Conservation (phyloP, 2,113 vertebrate species). For the Epinephelus cyanopodus region DNA sequence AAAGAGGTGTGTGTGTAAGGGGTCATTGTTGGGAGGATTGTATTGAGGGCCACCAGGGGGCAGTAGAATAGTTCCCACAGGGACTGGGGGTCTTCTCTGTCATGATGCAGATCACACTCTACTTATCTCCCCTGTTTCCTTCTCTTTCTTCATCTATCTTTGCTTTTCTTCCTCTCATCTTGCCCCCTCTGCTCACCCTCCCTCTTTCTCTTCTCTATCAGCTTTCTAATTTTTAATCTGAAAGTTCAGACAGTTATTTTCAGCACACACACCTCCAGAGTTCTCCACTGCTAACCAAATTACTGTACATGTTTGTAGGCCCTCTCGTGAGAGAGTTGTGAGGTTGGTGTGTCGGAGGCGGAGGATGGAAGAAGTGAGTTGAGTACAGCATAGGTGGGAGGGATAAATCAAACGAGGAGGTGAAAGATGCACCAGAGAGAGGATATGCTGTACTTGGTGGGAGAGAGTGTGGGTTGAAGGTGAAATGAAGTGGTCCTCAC, state of each 20-base stretch:
- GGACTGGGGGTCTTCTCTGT: slow-evolving; percentile 20
- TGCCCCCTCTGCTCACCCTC: not conserved
- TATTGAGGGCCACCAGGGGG: slow-evolving; percentile 80
- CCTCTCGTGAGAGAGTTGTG: slow-evolving; percentile 37
- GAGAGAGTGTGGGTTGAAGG: slow-evolving; percentile 27
- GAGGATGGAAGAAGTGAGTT: slow-evolving; percentile 57
- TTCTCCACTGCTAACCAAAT: slow-evolving; percentile 14
- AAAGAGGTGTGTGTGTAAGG: slow-evolving; percentile 41
- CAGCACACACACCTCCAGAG: slow-evolving; percentile 20
- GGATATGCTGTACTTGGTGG: slow-evolving; percentile 16
- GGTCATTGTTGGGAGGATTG: not conserved
- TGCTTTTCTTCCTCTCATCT: slow-evolving; percentile 21
- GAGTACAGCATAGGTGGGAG: slow-evolving; percentile 38
- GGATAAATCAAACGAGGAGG: not conserved
- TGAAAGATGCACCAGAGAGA: slow-evolving; percentile 37
- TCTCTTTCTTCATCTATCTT: slow-evolving; percentile 14
- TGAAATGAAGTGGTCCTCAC: slow-evolving; percentile 44
- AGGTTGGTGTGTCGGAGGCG: slow-evolving; percentile 9
- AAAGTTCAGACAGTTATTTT: slow-evolving; percentile 29
- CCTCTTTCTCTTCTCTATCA: not conserved
- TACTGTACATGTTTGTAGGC: slow-evolving; percentile 13
- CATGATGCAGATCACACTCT: slow-evolving; percentile 64
- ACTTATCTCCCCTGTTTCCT: slow-evolving; percentile 48
- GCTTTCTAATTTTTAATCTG: not conserved
- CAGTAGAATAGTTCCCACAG: slow-evolving; percentile 80